Evolutionary conservation across 2,113 vertebrate species (phyloP), one percentile per base, ranked within the genome.

Genomic region (Scophthalmus maximus): DNA sequence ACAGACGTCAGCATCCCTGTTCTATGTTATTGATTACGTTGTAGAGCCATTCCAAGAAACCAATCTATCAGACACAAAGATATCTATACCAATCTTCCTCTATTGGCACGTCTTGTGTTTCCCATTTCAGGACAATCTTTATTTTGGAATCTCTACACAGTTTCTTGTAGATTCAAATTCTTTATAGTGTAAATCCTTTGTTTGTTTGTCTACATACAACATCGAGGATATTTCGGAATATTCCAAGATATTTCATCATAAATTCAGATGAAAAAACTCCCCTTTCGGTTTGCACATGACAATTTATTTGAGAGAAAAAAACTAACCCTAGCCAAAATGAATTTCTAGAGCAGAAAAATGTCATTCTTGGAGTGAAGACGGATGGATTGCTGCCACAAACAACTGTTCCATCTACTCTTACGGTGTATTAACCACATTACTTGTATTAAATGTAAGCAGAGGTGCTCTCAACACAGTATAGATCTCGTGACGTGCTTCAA

Each of bases 191-290:
- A 59, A 59, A 34, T 55, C 29, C 7, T 17, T 27, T 11, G 20
- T 22, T 6, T 2, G 14, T 15, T 40, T 15, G 14, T 2, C 36
- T 38, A 38, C 14, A 38, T 15, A 40, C 14, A 5, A 17, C 36
- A 17, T 40, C 36, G 12, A 5, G 36, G 36, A 40, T 40, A 40
- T 78, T 82, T 82, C 78, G n/a, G n/a, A n/a, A n/a, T n/a, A n/a
- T n/a, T n/a, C 36, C 36, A 5, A 15, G 36, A 40, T 40, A 40
- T 78, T 82, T 82, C 78, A 69, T 47, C 59, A 76, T 15, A 53
- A 6, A 56, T 73, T 61, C 64, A 61, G n/a, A 8, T 22, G 23
- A 64, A 82, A 63, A 44, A 47, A n/a, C n/a, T 69, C 30, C 44
- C 17, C 12, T 75, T 64, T 59, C 46, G 20, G 26, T 55, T n/a